A percentile compares a stretch with the other conserved stretches of the same genome.
These are phyloP conservation scores for Theristicus caerulescens DNA, from an alignment of 2,113 vertebrate genomes.

Conservation along the genomic window DNA sequence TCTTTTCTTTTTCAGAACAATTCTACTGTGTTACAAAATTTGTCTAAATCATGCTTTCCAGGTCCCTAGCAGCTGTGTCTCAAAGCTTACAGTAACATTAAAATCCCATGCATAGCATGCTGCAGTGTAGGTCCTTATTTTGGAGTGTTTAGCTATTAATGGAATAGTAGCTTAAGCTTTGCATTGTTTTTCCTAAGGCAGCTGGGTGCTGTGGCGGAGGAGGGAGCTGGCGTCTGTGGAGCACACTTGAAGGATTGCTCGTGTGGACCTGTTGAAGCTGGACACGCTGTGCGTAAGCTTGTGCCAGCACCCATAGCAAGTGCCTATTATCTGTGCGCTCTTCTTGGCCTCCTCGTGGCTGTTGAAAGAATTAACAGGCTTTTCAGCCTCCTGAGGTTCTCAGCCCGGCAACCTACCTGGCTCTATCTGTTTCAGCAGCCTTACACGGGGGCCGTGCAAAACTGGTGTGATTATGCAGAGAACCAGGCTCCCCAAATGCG, in stretches of 20 bases:
- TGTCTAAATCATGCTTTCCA: not conserved
- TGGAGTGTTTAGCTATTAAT: not conserved
- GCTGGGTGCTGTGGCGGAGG: not conserved
- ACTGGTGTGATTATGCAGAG: not conserved
- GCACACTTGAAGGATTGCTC: not conserved
- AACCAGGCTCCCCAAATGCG: not conserved
- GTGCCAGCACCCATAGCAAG: not conserved
- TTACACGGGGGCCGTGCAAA: not conserved
- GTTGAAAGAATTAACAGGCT: not conserved
- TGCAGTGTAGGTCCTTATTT: not conserved
- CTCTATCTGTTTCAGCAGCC: not conserved
- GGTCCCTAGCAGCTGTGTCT: not conserved
- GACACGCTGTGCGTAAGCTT: rapidly evolving
- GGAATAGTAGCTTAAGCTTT: not conserved
- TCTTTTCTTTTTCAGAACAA: not conserved
- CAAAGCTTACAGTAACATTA: not conserved
- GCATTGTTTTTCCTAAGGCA: not conserved
- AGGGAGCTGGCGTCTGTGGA: not conserved
- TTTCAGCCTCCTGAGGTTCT: not conserved
- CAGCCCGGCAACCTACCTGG: not conserved
- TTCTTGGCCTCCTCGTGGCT: not conserved
- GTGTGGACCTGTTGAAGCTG: not conserved
- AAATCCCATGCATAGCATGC: not conserved
- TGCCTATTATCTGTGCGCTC: not conserved
- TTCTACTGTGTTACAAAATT: not conserved